Evolutionary conservation across 2,888 invertebrate species (phyloP), one percentile per base, ranked within the genome.

Genomic region (Eupithecia pulchellata): DNA sequence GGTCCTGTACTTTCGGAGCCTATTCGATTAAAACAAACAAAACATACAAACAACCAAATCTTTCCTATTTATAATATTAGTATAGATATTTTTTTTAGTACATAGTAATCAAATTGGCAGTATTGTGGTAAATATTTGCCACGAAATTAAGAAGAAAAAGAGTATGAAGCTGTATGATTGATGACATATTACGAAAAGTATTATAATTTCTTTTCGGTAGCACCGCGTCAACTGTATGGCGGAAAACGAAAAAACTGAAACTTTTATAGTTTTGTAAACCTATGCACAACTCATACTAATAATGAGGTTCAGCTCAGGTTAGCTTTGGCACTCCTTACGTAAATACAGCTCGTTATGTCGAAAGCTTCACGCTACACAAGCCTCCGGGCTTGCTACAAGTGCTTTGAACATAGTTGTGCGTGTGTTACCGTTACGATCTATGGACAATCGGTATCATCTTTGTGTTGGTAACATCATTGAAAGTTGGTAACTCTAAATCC

Each of bases 321-420:
- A 84, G 84, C 85, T 83, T 83, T 80, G 84, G 83, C 86, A 84
- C 84, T 88, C 83, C 82, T 80, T 78, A 77, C 77, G 78, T 82
- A 81, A 87, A 86, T 84, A 84, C 84, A 82, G 84, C 86, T 89
- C 86, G 88, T 87, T 88, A 87, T 88, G 87, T 86, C 87, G 89
- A 89, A 89, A 89, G 86, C 85, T 85, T 86, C 86, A 84, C 84
- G 84, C 84, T 79, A 78, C 79, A 82, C 75, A 79, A 78, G 81
- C 84, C 86, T 78, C 71, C 75, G 77, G 84, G 87, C 85, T 60
- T 60, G n/a, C 52, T 25, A 47, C 58, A 32, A 30, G 58, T 60
- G 11, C n/a, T 32, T 30, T 60, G 32, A 52, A 57, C 55, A 27
- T 27, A 55, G 14, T 9, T 30, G 55, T n/a, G 8, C 27, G 60